phyloP scores from a whole-genome alignment of 2,888 invertebrate species.

The Plusia festucae region DNA sequence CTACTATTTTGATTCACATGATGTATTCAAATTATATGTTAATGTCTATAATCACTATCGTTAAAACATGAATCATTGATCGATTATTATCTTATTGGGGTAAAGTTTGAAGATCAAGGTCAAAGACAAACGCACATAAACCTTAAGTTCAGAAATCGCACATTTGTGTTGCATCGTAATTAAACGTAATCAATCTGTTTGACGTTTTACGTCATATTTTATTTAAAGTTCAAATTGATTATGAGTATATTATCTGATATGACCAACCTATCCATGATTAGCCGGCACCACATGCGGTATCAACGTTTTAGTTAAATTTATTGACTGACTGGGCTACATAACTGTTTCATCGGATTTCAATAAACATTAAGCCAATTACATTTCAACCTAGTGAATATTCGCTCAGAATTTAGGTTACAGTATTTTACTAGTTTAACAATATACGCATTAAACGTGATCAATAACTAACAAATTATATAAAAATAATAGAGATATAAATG shows the following conservation, averaged over 20 bases:
- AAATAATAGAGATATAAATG: conserved; percentile 57
- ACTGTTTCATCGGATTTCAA: conserved; percentile 20
- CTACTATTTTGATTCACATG: not conserved
- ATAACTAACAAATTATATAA: conserved; percentile 14
- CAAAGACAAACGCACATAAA: not conserved
- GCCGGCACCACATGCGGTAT: conserved; percentile 27
- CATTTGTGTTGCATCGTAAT: not conserved
- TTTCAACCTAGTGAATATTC: conserved; percentile 5
- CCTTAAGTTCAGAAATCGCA: not conserved
- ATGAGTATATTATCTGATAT: conserved; percentile 23
- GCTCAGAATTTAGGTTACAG: conserved; percentile 1
- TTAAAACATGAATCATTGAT: not conserved
- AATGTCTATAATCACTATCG: not conserved
- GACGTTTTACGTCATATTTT: conserved; percentile 13
- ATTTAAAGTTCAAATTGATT: conserved; percentile 30
- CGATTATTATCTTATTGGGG: conserved; percentile 1
- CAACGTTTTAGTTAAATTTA: conserved; percentile 37
- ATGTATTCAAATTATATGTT: not conserved
- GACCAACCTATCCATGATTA: conserved; percentile 41
- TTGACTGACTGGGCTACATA: conserved; percentile 23
- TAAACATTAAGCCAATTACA: conserved; percentile 8
- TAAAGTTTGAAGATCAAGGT: not conserved
- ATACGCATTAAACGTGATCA: not conserved
- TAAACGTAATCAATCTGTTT: conserved; percentile 14
- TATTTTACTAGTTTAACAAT: not conserved